Base-by-base conservation (phyloP, 2,888 invertebrate genomes). In the Acanthosepion pharaonis region DNA sequence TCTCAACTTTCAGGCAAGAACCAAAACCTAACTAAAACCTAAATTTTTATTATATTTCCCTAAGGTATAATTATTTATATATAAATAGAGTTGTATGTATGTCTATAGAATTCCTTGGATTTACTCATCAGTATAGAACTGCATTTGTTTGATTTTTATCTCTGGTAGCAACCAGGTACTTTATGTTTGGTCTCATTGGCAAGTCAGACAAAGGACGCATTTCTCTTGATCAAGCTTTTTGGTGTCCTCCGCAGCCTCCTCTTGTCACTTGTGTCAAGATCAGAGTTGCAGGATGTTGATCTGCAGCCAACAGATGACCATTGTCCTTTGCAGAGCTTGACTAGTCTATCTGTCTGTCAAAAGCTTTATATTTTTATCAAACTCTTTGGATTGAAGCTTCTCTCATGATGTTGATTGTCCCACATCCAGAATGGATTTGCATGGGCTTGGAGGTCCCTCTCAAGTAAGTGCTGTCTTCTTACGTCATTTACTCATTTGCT, bases 291-390 rank as follows among this genome's bases (percentile, higher is more conserved):
- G 20, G 59, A 59, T 23, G 59, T 59, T 59, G 59, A 59, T 59
- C 59, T 59, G 59, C 59, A 59, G 23, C 59, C 59, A 59, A 59
- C 59, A 23, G 78, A 78, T 78, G 78, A 78, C 78, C 78, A 33
- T 78, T 78, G 78, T 78, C 78, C 15, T n/a, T 78, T 78, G 18
- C 78, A 78, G 78, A n/a, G 23, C 33, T 78, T 78, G 78, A 78
- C n/a, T 33, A 78, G 78, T 78, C 78, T n/a, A 15, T 78, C 94
- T 94, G 94, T 94, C 94, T 94, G 94, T 94, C 94, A 53, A 59
- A 55, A 28, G 51, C 53, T 94, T 59, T 94, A n/a, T 55, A 28
- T 55, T 51, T 51, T 48, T 94, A 59, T 94, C 48, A 55, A 48
- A 51, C 59, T 55, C 51, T 94, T 94, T n/a, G 94, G 94, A 59